phyloP scores from a whole-genome alignment of 2,113 vertebrate species.

The Ptilonorhynchus violaceus region DNA sequence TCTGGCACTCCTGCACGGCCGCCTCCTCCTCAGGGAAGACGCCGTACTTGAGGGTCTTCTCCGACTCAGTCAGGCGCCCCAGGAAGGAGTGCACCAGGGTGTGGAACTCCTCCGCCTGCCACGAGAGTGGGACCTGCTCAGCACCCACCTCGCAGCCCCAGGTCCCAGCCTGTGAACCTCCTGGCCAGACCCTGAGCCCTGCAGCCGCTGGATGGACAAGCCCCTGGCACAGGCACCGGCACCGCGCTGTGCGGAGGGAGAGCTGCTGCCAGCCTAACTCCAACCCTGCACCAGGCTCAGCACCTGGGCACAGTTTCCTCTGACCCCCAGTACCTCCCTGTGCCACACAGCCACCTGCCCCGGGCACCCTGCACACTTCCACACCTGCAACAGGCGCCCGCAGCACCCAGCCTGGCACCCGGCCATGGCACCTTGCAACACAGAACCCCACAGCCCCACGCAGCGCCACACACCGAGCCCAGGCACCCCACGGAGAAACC shows the following conservation, averaged over 20 bases:
- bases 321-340: background rate
- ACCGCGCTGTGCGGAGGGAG: fast-evolving
- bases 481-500: background rate
- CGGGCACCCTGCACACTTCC: fast-evolving
- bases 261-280: background rate
- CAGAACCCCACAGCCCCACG: background rate
- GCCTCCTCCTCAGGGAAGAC: constrained; percentile 77
- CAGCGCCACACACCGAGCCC: background rate
- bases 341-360: background rate
- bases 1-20: constrained; percentile 66
- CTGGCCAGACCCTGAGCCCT: background rate
- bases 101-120: constrained; percentile 84
- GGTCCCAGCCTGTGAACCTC: no score
- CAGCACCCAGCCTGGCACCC: background rate
- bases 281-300: fast-evolving
- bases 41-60: constrained; percentile 78
- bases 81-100: constrained; percentile 79
- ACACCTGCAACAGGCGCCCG: background rate
- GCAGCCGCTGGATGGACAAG: no score
- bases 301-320: background rate
- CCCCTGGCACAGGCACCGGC: background rate
- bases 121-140: fast-evolving
- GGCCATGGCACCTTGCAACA: background rate
- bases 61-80: constrained; percentile 74
- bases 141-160: fast-evolving